phyloP scores from a whole-genome alignment of 2,888 invertebrate species.

The Xylocampa areola region DNA sequence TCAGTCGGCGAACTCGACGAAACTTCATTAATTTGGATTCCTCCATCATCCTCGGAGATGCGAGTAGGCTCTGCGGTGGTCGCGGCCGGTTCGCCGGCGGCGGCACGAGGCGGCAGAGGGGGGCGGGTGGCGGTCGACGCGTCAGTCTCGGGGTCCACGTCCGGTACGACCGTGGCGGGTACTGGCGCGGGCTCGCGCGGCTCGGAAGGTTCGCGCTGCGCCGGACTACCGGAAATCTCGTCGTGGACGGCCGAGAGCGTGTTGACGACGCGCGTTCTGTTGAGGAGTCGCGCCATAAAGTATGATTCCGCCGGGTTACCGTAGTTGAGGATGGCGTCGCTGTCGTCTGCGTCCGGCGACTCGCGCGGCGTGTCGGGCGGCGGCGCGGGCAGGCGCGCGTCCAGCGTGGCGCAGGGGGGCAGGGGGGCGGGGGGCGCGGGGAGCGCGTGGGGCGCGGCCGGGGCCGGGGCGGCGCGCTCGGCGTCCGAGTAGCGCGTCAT shows the following conservation, averaged over 20 bases:
- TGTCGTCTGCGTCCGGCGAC: slow-evolving; percentile 60
- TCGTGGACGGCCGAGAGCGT: slow-evolving; percentile 82
- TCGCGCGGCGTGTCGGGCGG: slow-evolving; percentile 50
- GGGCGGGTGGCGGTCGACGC: slow-evolving; percentile 36
- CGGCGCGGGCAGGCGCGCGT: slow-evolving; percentile 70
- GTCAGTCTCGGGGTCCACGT: slow-evolving; percentile 45
- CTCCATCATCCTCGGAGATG: slow-evolving; percentile 71
- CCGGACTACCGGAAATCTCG: slow-evolving; percentile 68
- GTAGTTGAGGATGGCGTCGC: slow-evolving; percentile 78
- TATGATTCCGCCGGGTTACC: slow-evolving; percentile 86
- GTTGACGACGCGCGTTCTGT: slow-evolving; percentile 79
- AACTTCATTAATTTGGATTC: slow-evolving; percentile 92
- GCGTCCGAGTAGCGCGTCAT: slow-evolving; percentile 86
- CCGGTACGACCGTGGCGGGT: slow-evolving; percentile 46
- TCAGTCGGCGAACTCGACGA: slow-evolving; percentile 91
- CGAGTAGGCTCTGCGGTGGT: slow-evolving; percentile 27
- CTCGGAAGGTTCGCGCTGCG: slow-evolving; percentile 45
- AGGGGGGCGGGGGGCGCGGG: slow-evolving; percentile 65
- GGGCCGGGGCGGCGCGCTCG: slow-evolving; percentile 67
- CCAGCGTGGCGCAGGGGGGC: slow-evolving; percentile 78
- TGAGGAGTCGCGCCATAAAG: slow-evolving; percentile 84
- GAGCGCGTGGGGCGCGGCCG: too few relatives aligned
- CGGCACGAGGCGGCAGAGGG: slow-evolving; percentile 43
- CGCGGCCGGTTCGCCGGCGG: slow-evolving; percentile 29
- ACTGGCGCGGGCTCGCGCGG: slow-evolving; percentile 51